Conservation (phyloP, 2,797 vertebrate species). For the Falco novaeseelandiae region DNA sequence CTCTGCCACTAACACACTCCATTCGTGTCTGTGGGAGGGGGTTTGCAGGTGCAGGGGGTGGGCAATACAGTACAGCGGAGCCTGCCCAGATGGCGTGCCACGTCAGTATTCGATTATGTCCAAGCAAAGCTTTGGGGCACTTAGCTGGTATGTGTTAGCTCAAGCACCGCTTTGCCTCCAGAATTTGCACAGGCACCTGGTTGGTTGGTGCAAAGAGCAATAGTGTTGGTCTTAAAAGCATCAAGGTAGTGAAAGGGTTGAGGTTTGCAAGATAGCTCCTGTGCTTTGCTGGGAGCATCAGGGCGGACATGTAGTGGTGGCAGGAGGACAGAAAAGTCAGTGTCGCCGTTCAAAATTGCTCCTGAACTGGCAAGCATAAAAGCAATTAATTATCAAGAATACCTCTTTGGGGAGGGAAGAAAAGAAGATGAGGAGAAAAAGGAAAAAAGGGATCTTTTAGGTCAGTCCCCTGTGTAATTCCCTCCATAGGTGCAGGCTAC, state of each 20-base stretch:
- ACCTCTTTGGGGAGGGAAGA: not conserved
- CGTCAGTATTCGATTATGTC: not conserved
- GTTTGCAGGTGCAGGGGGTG: not conserved
- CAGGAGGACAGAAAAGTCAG: not conserved
- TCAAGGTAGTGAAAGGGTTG: not conserved
- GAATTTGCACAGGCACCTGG: not conserved
- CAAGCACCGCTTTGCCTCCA: not conserved
- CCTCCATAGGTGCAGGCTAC: not conserved
- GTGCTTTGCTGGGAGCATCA: not conserved
- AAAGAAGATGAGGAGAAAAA: not conserved
- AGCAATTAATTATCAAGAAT: not conserved
- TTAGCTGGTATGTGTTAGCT: not conserved
- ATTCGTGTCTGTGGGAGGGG: rapidly evolving
- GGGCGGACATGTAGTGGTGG: not conserved
- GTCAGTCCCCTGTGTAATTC: not conserved
- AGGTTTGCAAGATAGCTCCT: not conserved
- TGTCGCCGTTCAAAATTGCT: not conserved
- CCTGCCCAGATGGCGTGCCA: rapidly evolving
- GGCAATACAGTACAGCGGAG: not conserved
- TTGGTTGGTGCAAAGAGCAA: not conserved
- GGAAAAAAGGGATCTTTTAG: not conserved
- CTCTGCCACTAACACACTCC: not conserved
- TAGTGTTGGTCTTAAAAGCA: not conserved
- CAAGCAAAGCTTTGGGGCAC: not conserved
- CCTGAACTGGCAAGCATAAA: not conserved